phyloP scores from a whole-genome alignment of 2,888 invertebrate species.

The Tethea ocularis region DNA sequence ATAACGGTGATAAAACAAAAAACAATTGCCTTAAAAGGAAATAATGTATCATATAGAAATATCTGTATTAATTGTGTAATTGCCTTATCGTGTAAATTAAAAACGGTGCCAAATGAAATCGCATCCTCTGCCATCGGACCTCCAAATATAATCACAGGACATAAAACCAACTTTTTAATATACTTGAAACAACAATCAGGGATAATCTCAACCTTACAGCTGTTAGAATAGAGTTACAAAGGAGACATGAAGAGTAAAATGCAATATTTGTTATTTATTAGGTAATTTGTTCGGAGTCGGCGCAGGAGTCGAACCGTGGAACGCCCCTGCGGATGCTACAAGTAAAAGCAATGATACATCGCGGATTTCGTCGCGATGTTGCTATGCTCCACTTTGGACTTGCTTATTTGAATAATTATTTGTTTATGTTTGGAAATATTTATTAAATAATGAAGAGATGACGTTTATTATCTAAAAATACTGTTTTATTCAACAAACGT shows the following conservation, averaged over 20 bases:
- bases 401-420: background rate
- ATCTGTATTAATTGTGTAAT: constrained; percentile 22
- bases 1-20: background rate
- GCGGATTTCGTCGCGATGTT: constrained; percentile 65
- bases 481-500: no score
- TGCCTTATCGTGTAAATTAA: constrained; percentile 39
- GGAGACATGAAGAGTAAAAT: constrained; percentile 7
- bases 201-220: background rate
- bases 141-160: constrained; percentile 74
- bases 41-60: constrained; percentile 13
- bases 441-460: no score
- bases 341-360: constrained; percentile 77
- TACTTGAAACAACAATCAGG: background rate
- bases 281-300: constrained; percentile 51
- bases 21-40: background rate
- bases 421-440: background rate
- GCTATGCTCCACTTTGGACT: constrained; percentile 44
- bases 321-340: constrained; percentile 71
- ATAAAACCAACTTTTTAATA: constrained; percentile 36
- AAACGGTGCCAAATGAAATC: constrained; percentile 66
- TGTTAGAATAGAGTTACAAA: background rate
- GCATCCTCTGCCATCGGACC: constrained; percentile 62
- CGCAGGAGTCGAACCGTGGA: constrained; percentile 62
- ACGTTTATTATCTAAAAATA: no score
- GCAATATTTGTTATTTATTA: constrained; percentile 51